Evolutionary conservation across 92 coral and sea anemone species (phyloP).

Genomic region (Umimayanthus kanabou): DNA sequence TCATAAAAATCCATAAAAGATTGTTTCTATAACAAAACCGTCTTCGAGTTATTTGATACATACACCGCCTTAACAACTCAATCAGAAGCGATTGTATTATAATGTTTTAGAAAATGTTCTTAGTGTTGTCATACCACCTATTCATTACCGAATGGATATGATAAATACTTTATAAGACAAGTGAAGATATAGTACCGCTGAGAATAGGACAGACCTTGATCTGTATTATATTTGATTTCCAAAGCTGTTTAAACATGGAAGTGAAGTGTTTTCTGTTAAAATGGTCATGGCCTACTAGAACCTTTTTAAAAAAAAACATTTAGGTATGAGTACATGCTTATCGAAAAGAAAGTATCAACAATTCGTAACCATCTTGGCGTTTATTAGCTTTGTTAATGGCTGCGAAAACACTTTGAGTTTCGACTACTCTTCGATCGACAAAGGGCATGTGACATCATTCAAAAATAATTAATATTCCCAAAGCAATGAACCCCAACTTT

Average conservation of each 20-base stretch:
- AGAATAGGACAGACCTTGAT: background rate
- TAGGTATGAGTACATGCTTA: background rate
- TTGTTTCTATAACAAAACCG: too few species aligned
- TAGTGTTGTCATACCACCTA: too few species aligned
- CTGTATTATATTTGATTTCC: background rate
- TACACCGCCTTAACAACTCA: too few species aligned
- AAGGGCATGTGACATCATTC: too few species aligned
- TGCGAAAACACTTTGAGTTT: background rate
- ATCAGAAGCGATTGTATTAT: too few species aligned
- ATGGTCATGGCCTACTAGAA: background rate
- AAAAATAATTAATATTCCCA: too few species aligned
- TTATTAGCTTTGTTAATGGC: background rate
- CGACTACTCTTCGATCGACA: background rate
- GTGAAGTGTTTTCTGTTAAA: background rate
- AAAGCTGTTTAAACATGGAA: background rate
- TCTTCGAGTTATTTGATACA: too few species aligned
- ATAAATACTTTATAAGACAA: too few species aligned
- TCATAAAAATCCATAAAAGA: too few species aligned
- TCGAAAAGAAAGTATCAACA: background rate
- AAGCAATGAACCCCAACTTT: too few species aligned
- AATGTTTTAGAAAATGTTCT: too few species aligned
- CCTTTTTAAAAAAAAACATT: background rate
- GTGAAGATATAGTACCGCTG: background rate
- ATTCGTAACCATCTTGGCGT: background rate
- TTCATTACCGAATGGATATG: too few species aligned